Conservation (phyloP, 2,113 vertebrate species). For the Hippocampus mohnikei region DNA sequence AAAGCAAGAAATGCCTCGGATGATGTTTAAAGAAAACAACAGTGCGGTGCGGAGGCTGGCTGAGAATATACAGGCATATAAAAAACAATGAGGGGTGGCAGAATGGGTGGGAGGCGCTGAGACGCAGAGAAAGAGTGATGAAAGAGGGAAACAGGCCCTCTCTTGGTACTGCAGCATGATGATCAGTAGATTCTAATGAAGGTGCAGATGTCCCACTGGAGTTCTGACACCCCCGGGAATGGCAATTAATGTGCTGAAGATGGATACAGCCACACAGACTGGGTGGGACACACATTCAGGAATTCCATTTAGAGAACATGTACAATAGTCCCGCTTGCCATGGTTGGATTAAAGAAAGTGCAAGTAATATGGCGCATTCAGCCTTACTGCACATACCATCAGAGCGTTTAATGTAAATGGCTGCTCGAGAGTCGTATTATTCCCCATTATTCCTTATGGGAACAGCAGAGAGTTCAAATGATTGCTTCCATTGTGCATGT, state of each 20-base stretch:
- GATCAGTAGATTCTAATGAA: slow-evolving; percentile 74
- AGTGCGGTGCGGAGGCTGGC: slow-evolving; percentile 32
- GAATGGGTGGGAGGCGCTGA: slow-evolving; percentile 25
- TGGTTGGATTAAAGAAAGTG: slow-evolving; percentile 22
- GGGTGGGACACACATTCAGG: slow-evolving; percentile 21
- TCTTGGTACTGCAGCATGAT: slow-evolving; percentile 60
- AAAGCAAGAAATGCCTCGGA: slow-evolving; percentile 37
- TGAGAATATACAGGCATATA: slow-evolving; percentile 27
- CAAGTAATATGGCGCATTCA: slow-evolving; percentile 43
- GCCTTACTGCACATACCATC: slow-evolving; percentile 35
- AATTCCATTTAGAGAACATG: slow-evolving; percentile 39
- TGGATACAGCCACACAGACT: slow-evolving; percentile 29
- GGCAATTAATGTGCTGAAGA: slow-evolving; percentile 65
- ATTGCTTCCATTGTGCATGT: slow-evolving; percentile 45
- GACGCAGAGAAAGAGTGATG: slow-evolving; percentile 57
- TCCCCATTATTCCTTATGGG: slow-evolving; percentile 41
- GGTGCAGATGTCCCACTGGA: slow-evolving; percentile 66
- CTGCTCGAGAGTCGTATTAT: slow-evolving; percentile 30
- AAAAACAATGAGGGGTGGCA: slow-evolving; percentile 28
- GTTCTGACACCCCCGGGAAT: slow-evolving; percentile 61
- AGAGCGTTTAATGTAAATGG: slow-evolving; percentile 41
- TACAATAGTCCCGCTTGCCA: slow-evolving; percentile 27
- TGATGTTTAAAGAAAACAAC: slow-evolving; percentile 34
- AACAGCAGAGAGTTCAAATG: slow-evolving; percentile 38
- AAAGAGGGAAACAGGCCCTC: slow-evolving; percentile 62